Conservation (phyloP, 2,888 invertebrate genomes). For the Meghimatium bilineatum region DNA sequence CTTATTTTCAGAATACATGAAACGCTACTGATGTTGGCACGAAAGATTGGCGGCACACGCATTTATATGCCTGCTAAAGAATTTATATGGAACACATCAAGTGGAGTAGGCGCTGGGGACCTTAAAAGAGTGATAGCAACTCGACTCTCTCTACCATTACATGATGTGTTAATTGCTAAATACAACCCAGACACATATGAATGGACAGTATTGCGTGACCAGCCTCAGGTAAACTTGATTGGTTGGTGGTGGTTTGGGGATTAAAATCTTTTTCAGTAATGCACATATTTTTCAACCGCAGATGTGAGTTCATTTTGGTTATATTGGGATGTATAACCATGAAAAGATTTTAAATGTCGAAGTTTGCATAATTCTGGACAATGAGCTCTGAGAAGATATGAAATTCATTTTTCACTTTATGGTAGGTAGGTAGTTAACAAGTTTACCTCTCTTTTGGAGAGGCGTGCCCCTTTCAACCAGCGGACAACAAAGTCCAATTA, state of each 20-base stretch:
- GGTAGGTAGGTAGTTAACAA: no score
- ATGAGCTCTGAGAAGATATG: no score
- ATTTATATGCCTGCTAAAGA: conserved; percentile 63
- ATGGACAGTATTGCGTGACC: conserved; percentile 68
- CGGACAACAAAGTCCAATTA: no score
- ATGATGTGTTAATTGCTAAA: conserved; percentile 69
- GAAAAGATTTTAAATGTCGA: no score
- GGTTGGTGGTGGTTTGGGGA: no score
- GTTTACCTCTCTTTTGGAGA: no score
- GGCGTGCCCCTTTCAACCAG: no score
- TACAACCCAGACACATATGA: conserved; percentile 67
- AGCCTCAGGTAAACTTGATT: conserved; percentile 39
- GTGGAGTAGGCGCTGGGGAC: conserved; percentile 60
- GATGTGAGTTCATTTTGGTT: no score
- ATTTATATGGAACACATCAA: conserved; percentile 70
- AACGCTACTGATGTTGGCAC: conserved; percentile 63
- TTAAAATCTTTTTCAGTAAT: neutral
- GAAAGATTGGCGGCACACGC: conserved; percentile 62
- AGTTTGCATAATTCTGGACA: no score
- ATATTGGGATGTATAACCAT: no score
- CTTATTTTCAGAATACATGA: conserved; percentile 66
- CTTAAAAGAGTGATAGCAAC: conserved; percentile 63
- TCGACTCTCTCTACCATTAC: conserved; percentile 57
- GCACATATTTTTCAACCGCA: no score
- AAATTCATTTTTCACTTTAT: no score